These are phyloP conservation scores for Mirounga angustirostris DNA, from an alignment of 2,113 vertebrate genomes.

Conservation along the genomic window DNA sequence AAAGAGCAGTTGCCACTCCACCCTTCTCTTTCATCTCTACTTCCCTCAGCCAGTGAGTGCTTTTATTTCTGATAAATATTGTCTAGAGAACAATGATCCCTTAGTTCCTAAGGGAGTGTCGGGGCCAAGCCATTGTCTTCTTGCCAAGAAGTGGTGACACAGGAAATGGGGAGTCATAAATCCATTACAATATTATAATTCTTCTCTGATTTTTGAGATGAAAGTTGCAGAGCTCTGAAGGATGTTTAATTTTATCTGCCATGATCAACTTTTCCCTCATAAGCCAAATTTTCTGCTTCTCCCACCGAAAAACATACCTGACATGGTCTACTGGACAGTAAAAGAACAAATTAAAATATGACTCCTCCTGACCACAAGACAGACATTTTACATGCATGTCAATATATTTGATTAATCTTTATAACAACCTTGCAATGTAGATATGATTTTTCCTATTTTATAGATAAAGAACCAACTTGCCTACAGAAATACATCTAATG, in stretches of 20 bases:
- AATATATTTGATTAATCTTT: not conserved
- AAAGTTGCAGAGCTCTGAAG: conserved; percentile 3
- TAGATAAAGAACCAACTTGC: not conserved
- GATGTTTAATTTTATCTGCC: not conserved
- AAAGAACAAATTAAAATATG: not conserved
- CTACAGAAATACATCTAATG: not conserved
- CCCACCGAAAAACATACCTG: not conserved
- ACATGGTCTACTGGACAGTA: not conserved
- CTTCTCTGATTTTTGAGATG: not conserved
- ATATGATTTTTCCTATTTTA: not conserved
- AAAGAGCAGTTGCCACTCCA: not conserved
- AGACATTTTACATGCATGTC: not conserved
- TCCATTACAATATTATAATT: not conserved
- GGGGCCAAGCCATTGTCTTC: not conserved
- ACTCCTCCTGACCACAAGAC: not conserved
- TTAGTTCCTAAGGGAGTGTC: not conserved
- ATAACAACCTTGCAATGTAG: not conserved
- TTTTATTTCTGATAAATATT: not conserved
- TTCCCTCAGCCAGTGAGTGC: not conserved
- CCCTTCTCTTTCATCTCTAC: not conserved
- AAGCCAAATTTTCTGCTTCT: not conserved
- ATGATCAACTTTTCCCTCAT: not conserved
- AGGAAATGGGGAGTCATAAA: not conserved
- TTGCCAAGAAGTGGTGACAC: not conserved
- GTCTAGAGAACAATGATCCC: not conserved